Conservation (phyloP, 2,888 invertebrate genomes). For the Microctonus brassicae region DNA sequence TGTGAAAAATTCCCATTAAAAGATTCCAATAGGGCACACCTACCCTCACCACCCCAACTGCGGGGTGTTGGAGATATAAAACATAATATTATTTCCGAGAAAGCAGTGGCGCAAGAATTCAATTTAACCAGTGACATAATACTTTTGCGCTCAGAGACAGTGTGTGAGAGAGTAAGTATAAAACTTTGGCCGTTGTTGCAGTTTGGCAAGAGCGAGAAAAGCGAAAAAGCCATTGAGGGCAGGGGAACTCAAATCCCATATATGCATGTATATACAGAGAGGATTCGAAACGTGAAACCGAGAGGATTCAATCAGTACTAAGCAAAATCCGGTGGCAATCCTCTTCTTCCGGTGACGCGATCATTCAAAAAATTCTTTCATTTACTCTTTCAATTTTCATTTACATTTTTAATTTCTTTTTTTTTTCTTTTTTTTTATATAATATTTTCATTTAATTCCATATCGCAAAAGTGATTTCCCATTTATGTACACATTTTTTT, state of each 20-base stretch:
- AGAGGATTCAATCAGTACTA: conserved; percentile 51
- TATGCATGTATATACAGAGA: conserved; percentile 4
- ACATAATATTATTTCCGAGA: conserved; percentile 66
- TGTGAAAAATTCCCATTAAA: conserved; percentile 67
- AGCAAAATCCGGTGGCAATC: conserved; percentile 32
- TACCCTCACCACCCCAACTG: conserved; percentile 26
- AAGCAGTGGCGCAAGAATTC: conserved; percentile 63
- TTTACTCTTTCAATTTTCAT: conserved; percentile 22
- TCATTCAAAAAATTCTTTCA: conserved; percentile 32
- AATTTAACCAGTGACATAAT: conserved; percentile 52
- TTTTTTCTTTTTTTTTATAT: not conserved
- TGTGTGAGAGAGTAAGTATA: not conserved
- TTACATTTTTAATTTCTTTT: not conserved
- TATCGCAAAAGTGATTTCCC: not conserved
- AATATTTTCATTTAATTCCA: not conserved
- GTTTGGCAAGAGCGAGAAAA: conserved; percentile 11
- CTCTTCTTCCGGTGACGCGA: conserved; percentile 28
- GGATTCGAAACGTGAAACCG: conserved; percentile 45
- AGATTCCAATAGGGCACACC: conserved; percentile 60
- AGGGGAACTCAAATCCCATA: conserved; percentile 16
- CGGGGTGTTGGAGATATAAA: conserved; percentile 62
- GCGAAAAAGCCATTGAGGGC: not conserved
- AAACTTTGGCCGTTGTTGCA: not conserved
- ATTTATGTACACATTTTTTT: not conserved
- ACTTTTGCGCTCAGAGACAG: conserved; percentile 35